Conservation (phyloP, 2,113 vertebrate genomes). For the Corvus hawaiiensis region DNA sequence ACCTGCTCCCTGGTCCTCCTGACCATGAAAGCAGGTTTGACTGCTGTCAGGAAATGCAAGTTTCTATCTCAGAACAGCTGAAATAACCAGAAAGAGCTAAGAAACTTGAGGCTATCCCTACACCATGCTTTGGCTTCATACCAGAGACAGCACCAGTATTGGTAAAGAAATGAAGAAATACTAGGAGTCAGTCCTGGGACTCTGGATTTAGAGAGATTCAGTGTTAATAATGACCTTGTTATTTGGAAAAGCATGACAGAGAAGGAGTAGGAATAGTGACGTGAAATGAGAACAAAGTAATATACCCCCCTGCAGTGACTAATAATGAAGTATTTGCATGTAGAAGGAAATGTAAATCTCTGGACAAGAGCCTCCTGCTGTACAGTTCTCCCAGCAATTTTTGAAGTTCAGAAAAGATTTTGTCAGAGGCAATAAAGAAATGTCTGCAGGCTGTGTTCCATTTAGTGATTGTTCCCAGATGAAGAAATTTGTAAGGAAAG, state of each 20-base stretch:
- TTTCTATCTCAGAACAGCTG: not conserved
- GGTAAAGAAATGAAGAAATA: not conserved
- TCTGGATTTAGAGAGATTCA: not conserved
- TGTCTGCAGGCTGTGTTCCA: not conserved
- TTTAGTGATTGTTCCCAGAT: slow-evolving; percentile 31
- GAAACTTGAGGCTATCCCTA: not conserved
- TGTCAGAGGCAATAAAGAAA: not conserved
- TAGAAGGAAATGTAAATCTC: not conserved
- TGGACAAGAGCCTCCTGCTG: not conserved
- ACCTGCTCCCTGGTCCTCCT: not conserved
- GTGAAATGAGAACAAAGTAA: not conserved
- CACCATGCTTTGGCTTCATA: not conserved
- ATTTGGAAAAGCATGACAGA: not conserved
- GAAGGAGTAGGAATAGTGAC: not conserved
- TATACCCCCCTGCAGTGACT: not conserved
- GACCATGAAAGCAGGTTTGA: not conserved
- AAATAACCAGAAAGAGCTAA: not conserved
- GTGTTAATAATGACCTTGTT: not conserved
- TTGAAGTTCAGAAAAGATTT: slow-evolving; percentile 11
- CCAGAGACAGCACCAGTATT: not conserved
- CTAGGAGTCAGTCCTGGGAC: not conserved
- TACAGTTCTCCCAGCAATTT: not conserved
- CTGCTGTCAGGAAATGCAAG: not conserved
- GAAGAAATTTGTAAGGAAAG: slow-evolving; percentile 36
- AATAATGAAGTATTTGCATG: not conserved